Evolutionary conservation across 35 echinoderm and acorn worm genomes (phyloP).

Genomic region (Ophioderma brevispina): DNA sequence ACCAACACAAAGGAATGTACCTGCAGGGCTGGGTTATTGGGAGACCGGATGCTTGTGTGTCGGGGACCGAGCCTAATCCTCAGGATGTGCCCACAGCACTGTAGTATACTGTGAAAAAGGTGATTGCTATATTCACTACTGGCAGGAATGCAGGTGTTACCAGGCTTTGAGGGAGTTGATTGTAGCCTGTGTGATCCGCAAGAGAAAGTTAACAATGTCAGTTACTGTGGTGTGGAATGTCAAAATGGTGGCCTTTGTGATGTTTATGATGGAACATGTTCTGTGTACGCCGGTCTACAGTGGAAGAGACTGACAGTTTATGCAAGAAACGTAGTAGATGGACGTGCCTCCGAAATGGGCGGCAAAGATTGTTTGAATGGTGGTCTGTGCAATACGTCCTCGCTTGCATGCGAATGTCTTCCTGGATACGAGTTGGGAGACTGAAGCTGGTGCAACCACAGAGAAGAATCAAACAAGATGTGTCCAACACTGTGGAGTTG

Average conservation of each 20-base stretch:
- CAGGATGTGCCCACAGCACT: neutral
- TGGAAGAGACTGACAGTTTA: neutral
- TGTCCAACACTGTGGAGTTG: neutral
- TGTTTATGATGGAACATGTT: neutral
- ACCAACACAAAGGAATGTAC: neutral
- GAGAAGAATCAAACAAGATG: neutral
- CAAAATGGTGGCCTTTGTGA: neutral
- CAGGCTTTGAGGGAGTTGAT: neutral
- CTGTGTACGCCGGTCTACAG: neutral
- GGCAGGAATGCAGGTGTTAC: neutral
- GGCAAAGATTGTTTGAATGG: neutral
- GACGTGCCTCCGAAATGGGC: too few species aligned
- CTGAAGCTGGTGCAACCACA: neutral
- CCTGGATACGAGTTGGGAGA: neutral
- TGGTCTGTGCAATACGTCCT: neutral
- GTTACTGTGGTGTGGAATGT: neutral
- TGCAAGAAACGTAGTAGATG: neutral
- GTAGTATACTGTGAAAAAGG: neutral
- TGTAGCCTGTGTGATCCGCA: neutral
- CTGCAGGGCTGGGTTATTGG: neutral
- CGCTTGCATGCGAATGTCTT: neutral
- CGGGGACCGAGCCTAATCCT: neutral
- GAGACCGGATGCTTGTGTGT: neutral
- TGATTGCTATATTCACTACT: neutral
- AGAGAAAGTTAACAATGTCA: neutral